Evolutionary conservation across 2,113 vertebrate genomes (phyloP).

Genomic region (Chaetodon trifascialis): DNA sequence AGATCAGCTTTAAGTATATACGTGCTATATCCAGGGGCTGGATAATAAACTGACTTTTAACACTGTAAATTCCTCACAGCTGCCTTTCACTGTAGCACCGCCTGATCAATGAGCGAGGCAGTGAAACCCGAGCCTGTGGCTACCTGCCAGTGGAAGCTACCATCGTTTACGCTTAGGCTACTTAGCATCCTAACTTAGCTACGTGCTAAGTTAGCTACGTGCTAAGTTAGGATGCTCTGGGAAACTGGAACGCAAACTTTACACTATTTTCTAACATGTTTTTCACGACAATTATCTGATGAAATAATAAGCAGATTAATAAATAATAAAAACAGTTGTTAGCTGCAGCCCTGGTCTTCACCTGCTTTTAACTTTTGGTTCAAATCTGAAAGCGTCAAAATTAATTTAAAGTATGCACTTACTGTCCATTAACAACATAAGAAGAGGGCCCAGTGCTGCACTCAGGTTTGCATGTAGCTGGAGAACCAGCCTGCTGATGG

Average conservation of each 20-base stretch:
- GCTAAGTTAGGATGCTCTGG: background rate
- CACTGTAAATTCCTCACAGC: background rate
- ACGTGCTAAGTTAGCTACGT: background rate
- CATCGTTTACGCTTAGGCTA: background rate
- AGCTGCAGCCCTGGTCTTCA: background rate
- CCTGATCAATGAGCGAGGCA: too few relatives aligned
- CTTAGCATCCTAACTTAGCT: too few relatives aligned
- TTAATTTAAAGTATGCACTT: background rate
- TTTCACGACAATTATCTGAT: background rate
- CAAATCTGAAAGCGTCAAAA: background rate
- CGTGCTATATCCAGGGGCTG: background rate
- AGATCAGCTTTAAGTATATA: background rate
- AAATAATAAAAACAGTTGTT: background rate
- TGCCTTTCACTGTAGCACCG: too few relatives aligned
- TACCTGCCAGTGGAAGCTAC: background rate
- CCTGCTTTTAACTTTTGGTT: background rate
- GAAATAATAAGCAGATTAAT: background rate
- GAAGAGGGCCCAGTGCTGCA: background rate
- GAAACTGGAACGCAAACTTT: background rate
- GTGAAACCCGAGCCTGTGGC: background rate
- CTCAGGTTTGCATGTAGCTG: constrained; percentile 7
- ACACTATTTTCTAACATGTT: background rate
- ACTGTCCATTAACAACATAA: background rate
- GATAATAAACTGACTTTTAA: background rate
- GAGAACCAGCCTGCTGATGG: constrained; percentile 17